A percentile compares a stretch with the other conserved stretches of the same genome.
Evolutionary conservation across 2,113 vertebrate species (phyloP).

Genomic region (Cyrtonyx montezumae): DNA sequence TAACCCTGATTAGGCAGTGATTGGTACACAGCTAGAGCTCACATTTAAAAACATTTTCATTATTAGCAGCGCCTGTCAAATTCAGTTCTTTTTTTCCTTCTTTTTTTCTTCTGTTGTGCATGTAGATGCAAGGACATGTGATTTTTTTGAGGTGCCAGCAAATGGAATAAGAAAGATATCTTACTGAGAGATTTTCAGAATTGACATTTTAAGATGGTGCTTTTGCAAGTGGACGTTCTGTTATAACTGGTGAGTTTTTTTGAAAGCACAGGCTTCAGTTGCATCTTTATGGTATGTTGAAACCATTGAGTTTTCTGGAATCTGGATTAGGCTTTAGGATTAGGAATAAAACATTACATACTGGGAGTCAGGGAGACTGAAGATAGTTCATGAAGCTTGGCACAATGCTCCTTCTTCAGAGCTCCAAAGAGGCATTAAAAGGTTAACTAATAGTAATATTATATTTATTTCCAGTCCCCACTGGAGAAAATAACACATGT

Average conservation of each 20-base stretch:
- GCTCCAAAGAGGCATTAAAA: not conserved
- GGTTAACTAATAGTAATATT: conserved; percentile 2
- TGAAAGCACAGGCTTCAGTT: not conserved
- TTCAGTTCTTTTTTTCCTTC: not conserved
- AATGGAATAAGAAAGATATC: conserved; percentile 46
- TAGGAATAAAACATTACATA: not conserved
- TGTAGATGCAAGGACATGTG: conserved; percentile 54
- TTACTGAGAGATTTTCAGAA: conserved; percentile 29
- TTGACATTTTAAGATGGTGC: not conserved
- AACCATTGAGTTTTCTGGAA: not conserved
- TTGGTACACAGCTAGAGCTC: conserved; percentile 70
- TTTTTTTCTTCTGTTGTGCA: not conserved
- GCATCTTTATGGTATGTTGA: not conserved
- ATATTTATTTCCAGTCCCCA: not conserved
- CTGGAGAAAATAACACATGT: conserved; percentile 7
- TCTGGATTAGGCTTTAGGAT: not conserved
- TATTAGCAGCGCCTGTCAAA: conserved; percentile 74
- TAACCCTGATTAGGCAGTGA: conserved; percentile 82
- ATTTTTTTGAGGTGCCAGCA: conserved; percentile 39
- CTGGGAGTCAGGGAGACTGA: not conserved
- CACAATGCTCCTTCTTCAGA: not conserved
- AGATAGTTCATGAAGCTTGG: not conserved
- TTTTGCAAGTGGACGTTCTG: conserved; percentile 18
- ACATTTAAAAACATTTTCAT: conserved; percentile 77
- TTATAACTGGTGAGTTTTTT: conserved; percentile 33